phyloP scores from a whole-genome alignment of 1,140 invertebrate genomes.

The Anoplophora glabripennis region DNA sequence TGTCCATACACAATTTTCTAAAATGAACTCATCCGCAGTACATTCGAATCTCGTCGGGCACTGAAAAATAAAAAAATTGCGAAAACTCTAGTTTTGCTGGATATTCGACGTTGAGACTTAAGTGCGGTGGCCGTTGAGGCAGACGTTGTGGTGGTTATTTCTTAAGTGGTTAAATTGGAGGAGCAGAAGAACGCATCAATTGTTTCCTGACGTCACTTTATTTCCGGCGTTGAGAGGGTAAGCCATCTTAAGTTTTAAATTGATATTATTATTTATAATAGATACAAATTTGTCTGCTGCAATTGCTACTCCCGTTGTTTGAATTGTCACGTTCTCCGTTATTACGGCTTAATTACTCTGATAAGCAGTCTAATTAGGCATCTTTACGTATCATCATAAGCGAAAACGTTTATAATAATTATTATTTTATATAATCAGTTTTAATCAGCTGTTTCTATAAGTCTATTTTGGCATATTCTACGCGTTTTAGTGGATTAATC shows the following conservation, averaged over 20 bases:
- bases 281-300: constrained; percentile 26
- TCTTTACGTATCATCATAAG: too few species aligned
- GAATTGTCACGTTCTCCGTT: too few species aligned
- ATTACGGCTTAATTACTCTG: too few species aligned
- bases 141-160: constrained; percentile 18
- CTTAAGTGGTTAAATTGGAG: constrained; percentile 23
- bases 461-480: too few species aligned
- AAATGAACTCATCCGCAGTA: constrained; percentile 11
- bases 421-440: too few species aligned
- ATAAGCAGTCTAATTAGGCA: too few species aligned
- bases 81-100: too few species aligned
- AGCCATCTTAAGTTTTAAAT: constrained; percentile 25
- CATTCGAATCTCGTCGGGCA: neutral
- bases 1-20: constrained; percentile 9
- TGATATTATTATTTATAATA: constrained; percentile 32
- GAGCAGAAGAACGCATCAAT: constrained; percentile 4
- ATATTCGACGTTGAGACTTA: neutral
- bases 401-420: too few species aligned
- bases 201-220: constrained; percentile 26
- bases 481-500: too few species aligned
- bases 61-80: too few species aligned
- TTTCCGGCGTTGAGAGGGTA: constrained; percentile 26
- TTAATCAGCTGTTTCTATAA: too few species aligned
- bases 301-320: too few species aligned
- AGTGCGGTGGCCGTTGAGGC: neutral